Evolutionary conservation across 2,888 invertebrate genomes (phyloP), one percentile per base, ranked within the genome.

Genomic region (Gymnosoma rotundatum): DNA sequence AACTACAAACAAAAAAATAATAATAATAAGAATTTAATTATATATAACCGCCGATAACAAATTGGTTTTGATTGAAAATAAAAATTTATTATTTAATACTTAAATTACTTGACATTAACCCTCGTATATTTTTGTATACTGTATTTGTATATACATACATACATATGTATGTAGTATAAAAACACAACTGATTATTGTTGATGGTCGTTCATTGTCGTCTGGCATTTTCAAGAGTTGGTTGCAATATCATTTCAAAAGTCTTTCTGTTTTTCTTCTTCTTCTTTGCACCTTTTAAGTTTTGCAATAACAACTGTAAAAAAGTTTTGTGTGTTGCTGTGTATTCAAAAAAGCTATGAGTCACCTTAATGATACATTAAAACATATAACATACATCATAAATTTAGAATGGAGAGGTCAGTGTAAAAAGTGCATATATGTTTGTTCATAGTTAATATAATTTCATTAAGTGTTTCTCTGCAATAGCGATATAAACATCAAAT

Each of bases 141-240:
- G 8, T 32, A 32, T 32, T 6, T 50, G n/a, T 42, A 42, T 14
- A 4, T n/a, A 6, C 6, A 6, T 32, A 32, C 6, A 6, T 52
- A 50, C 18, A 38, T 38, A 60, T 52, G 16, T n/a, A 8, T 52
- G 36, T 32, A 8, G 45, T 63, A 63, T 64, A 56, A 56, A 73
- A 42, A 42, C 20, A 81, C 83, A 75, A 75, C 45, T 64, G 63
- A 83, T 78, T 83, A 74, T 79, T 79, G 64, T 42, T 61, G 74
- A 75, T 83, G 70, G 83, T 79, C 83, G 83, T 83, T 79, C 83
- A 83, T 83, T 83, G 83, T 74, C 83, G 79, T 66, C 69, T 79
- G 83, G 52, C 79, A 79, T 83, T 83, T 79, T 69, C 25, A 75
- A 79, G 72, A 64, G 75, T 75, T 75, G 75, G 75, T 61, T 83